Evolutionary conservation across 2,888 invertebrate genomes (phyloP), one percentile per base, ranked within the genome.

Genomic region (Cephus nigrinus): DNA sequence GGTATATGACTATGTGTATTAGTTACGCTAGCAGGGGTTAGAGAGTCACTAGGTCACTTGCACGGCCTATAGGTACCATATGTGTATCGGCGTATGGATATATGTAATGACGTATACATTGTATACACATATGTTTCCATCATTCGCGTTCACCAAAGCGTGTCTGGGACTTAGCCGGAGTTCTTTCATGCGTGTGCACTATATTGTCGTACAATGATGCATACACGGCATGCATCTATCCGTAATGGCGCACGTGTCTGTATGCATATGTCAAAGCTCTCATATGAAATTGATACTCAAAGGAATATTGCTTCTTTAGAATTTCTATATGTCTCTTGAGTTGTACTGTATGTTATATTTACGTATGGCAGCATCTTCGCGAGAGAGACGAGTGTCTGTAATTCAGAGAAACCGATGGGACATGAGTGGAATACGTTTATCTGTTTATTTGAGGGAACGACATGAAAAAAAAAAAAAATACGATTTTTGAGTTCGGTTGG

Each of bases 11-110:
- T 73, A 68, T 36, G 75, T 79, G 76, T 79, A 81, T 84, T 82
- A 86, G 82, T 83, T 84, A 83, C 80, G 80, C 79, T 80, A 76
- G 79, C 78, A 78, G 82, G 80, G 87, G 86, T 88, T 86, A 87
- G 79, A 84, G 81, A 87, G 86, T 87, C 87, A 87, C 84, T 86
- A 83, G 87, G 84, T 78, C 87, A 86, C 75, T 79, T 79, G 80
- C 74, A 80, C 80, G 76, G 80, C 79, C 80, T 73, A 12, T 35
- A 3, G 35, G 15, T 23, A 55, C 2, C 40, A 23, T 23, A 23
- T 55, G 23, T 55, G 23, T 55, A 55, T 55, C 15, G 40, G 40
- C 23, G 1, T 40, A 9, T 55, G 9, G 2, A 55, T 23, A 23
- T 23, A 55, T 55, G 55, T 23, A 55, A 55, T 55, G 55, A 55